These are phyloP conservation scores for Callyntrura sp. DNA, from an alignment of 2,888 invertebrate genomes.

Conservation along the genomic window DNA sequence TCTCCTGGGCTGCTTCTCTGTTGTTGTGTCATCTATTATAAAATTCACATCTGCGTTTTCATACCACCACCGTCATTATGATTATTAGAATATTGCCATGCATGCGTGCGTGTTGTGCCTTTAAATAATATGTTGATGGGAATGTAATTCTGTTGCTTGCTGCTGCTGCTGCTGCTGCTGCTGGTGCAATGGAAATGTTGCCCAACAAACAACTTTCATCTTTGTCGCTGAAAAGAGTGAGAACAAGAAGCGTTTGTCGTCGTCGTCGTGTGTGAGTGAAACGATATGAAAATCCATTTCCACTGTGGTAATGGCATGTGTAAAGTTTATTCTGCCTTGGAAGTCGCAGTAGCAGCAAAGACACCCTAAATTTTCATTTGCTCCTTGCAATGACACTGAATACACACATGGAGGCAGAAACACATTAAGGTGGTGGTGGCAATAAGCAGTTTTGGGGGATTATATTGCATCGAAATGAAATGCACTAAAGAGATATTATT, in stretches of 20 bases:
- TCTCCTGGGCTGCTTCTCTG: conserved; percentile 6
- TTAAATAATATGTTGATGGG: conserved; percentile 40
- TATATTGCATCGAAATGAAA: conserved; percentile 26
- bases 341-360: conserved; percentile 20
- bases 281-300: conserved; percentile 35
- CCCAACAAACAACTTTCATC: conserved; percentile 38
- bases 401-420: conserved; percentile 71
- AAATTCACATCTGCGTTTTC: conserved; percentile 74
- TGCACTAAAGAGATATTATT: conserved; percentile 43
- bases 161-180: not conserved
- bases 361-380: conserved; percentile 70
- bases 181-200: conserved; percentile 47
- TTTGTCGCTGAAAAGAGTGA: not conserved
- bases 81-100: conserved; percentile 62
- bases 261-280: conserved; percentile 20
- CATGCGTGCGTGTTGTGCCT: conserved; percentile 57
- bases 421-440: conserved; percentile 67
- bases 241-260: not conserved
- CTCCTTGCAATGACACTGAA: conserved; percentile 45
- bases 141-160: conserved; percentile 27
- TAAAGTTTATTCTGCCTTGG: conserved; percentile 23
- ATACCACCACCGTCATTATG: conserved; percentile 60
- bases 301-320: conserved; percentile 1
- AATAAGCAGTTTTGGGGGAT: conserved; percentile 11
- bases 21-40: conserved; percentile 68